Evolutionary conservation across 2,113 vertebrate species (phyloP), one percentile per base, ranked within the genome.

Genomic region (Urocolius indicus): DNA sequence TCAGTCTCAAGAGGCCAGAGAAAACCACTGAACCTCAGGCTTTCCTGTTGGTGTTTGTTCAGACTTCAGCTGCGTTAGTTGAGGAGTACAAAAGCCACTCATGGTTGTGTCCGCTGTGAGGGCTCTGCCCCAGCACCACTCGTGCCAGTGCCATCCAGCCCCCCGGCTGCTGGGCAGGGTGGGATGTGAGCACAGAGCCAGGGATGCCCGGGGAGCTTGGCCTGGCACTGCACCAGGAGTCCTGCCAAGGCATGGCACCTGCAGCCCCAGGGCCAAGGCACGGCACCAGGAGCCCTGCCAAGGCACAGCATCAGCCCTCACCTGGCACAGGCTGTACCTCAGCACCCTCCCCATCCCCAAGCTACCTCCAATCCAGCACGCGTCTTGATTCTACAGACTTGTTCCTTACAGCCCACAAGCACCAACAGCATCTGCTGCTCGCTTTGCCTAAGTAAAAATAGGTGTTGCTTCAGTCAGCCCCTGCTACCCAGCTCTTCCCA

Each of bases 351-450:
- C 7, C 7, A 6, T 9, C 10, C 32, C 22, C 23, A 18, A 3
- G 19, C 2, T 20, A 36, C 5, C 18, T 7, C 15, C 24, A 5
- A 4, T 11, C 9, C 30, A 58, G 58, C 36, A 15, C 5, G 5
- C 1, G 10, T 1, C 38, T 9, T 0, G 0, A 6, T 3, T 10
- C 20, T 12, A 21, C 38, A 4, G 5, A 19, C 26, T 4, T 0
- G 1, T 16, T 38, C 46, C 15, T 29, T 2, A 9, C 9, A 15
- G 16, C 10, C 4, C 54, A 19, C 16, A 5, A 43, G 26, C 4
- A 3, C 8, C 4, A 1, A 46, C 18, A 43, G 4, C 12, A 14
- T 7, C 38, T 66, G 38, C 38, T 41, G 38, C 38, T 41, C 38
- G 9, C 38, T 41, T 41, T 41, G 38, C 12, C 9, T 41, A 41